A percentile compares a stretch with the other conserved stretches of the same genome.
phyloP scores from a whole-genome alignment of 2,113 vertebrate genomes.

The Menura novaehollandiae region DNA sequence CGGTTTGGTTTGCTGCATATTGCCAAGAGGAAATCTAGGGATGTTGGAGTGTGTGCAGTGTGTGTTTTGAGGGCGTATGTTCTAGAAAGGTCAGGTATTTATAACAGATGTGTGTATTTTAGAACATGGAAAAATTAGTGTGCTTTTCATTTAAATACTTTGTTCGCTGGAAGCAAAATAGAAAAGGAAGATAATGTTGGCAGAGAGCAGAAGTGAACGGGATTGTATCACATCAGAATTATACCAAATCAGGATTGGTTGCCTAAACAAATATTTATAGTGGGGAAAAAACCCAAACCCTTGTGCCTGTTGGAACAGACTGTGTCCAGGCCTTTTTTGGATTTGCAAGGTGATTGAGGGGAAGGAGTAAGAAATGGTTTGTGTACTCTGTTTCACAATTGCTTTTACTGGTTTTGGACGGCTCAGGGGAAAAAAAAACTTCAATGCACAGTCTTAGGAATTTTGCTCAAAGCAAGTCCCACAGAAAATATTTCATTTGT shows the following conservation, averaged over 20 bases:
- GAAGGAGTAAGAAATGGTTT: neutral
- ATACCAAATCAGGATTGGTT: neutral
- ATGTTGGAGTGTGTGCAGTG: neutral
- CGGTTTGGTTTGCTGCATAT: neutral
- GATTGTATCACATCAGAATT: neutral
- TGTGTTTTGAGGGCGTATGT: neutral
- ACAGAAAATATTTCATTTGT: neutral
- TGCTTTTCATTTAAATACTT: conserved; percentile 2
- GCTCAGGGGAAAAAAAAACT: neutral
- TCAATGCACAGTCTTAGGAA: neutral
- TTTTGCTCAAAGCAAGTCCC: neutral
- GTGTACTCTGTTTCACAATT: neutral
- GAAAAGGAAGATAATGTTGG: neutral
- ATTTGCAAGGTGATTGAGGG: neutral
- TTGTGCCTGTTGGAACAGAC: neutral
- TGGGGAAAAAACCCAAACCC: neutral
- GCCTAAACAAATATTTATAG: neutral
- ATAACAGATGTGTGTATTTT: neutral
- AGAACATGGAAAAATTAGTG: neutral
- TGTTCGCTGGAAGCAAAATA: neutral
- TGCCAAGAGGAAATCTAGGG: neutral
- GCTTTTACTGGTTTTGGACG: neutral
- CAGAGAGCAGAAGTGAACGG: neutral
- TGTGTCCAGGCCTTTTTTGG: neutral
- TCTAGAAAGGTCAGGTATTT: neutral